A percentile compares a stretch with the other conserved stretches of the same genome.
These are phyloP conservation scores for Bombus sibiricus DNA, from an alignment of 1,140 invertebrate species.

Conservation along the genomic window DNA sequence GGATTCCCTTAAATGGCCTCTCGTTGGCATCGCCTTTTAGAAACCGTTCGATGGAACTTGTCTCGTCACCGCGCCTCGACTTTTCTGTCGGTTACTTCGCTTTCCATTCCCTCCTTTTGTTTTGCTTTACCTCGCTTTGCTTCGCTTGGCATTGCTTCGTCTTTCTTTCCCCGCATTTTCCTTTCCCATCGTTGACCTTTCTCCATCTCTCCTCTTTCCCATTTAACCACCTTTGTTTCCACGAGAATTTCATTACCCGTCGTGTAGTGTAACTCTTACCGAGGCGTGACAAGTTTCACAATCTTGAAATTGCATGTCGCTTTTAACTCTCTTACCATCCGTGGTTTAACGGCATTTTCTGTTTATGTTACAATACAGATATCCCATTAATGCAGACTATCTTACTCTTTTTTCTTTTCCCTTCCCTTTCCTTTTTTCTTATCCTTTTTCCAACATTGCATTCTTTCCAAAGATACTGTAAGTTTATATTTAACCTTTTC, in stretches of 20 bases:
- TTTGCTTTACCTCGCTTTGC: background rate
- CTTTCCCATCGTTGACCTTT: slow-evolving; percentile 36
- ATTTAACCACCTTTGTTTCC: slow-evolving; percentile 39
- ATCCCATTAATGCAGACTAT: background rate
- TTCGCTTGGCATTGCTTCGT: background rate
- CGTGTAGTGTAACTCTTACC: background rate
- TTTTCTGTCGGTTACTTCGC: slow-evolving; percentile 43
- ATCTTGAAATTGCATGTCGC: slow-evolving; percentile 26
- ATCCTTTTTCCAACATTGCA: no score
- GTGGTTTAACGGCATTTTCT: slow-evolving; percentile 19
- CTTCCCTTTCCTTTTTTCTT: background rate
- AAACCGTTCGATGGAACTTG: slow-evolving; percentile 66
- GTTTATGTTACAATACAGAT: slow-evolving; percentile 18
- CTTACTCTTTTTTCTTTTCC: background rate
- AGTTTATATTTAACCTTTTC: no score
- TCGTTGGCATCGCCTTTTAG: slow-evolving; percentile 76
- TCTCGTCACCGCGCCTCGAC: slow-evolving; percentile 50
- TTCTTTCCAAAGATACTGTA: no score
- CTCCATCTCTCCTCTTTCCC: slow-evolving; percentile 14
- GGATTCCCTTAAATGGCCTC: slow-evolving; percentile 78
- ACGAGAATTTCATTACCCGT: slow-evolving; percentile 54
- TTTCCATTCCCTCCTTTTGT: background rate
- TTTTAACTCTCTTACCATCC: background rate
- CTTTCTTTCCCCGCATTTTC: background rate
- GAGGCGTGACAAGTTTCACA: slow-evolving; percentile 28